Base-by-base conservation (phyloP, 2,797 vertebrate genomes). In the Bucorvus abyssinicus region DNA sequence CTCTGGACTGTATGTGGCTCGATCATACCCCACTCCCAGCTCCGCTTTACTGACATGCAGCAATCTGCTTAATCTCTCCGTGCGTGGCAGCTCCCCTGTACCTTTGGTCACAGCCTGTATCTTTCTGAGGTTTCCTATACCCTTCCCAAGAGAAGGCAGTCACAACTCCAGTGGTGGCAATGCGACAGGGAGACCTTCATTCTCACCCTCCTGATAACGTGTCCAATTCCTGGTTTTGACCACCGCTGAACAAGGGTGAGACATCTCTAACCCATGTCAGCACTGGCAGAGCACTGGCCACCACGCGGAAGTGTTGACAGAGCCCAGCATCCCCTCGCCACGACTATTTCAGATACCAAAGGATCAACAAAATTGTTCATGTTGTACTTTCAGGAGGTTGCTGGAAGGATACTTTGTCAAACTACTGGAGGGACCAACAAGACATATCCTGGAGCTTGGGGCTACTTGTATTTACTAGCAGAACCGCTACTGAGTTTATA, bases 391-490 rank as follows among this genome's bases (percentile, higher is more conserved):
- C 79, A 91, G 64, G 20, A 95, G 71, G 57, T 14, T 96, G 53
- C 76, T 95, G 34, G 60, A 74, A 92, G 75, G 34, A 69, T 63
- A 65, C 53, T 85, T 84, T 75, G 68, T 89, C 88, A 95, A 94
- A 93, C 80, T 87, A 92, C 90, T 68, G 30, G 45, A 83, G 84
- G 71, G 64, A 92, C 83, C 64, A 77, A 93, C 68, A 83, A 52
- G 68, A 89, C 81, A 64, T 19, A 50, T 70, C 50, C 45, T 10
- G 22, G 75, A 91, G 86, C 88, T 92, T 32, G n/a, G 15, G 78
- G 86, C 65, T 89, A 92, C 90, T 87, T 78, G 78, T 90, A 89
- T 95, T 94, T 96, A 90, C 76, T 71, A 90, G 68, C 50, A 82
- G 81, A 94, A 63, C 60, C 52, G 64, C 84, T 61, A 67, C 70